Evolutionary conservation across 2,113 vertebrate species (phyloP).

Genomic region (Salminus brasiliensis): DNA sequence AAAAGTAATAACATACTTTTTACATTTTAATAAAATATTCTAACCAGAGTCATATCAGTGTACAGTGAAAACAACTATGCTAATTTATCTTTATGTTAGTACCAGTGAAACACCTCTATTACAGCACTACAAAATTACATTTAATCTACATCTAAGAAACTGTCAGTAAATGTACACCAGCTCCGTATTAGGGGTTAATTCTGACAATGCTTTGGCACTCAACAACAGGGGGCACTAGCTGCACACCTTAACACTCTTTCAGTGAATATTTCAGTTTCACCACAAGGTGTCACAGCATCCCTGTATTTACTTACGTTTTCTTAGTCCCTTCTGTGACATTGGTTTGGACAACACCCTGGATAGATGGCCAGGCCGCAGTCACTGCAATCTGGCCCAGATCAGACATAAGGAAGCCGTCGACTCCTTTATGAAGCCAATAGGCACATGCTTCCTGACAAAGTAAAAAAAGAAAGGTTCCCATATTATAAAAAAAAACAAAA

Average conservation of each 20-base stretch:
- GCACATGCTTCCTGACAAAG: conserved; percentile 58
- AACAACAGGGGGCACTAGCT: conserved; percentile 23
- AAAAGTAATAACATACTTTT: too few relatives aligned
- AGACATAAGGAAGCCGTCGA: conserved; percentile 79
- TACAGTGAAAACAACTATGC: too few relatives aligned
- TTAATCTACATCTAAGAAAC: background rate
- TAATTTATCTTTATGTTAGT: too few relatives aligned
- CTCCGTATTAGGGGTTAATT: background rate
- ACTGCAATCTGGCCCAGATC: conserved; percentile 16
- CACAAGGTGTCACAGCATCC: conserved; percentile 16
- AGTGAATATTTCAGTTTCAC: background rate
- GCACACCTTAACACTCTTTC: background rate
- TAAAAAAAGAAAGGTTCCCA: background rate
- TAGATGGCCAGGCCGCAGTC: conserved; percentile 54
- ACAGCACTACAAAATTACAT: too few relatives aligned
- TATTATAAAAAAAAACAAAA: background rate
- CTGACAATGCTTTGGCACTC: background rate
- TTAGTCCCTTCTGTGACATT: conserved; percentile 60
- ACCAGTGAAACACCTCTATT: too few relatives aligned
- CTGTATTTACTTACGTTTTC: conserved; percentile 52
- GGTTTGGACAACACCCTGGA: conserved; percentile 62
- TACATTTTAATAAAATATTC: too few relatives aligned
- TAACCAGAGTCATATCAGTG: too few relatives aligned
- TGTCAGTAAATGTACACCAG: background rate
- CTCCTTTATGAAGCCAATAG: conserved; percentile 66